Percentiles rank a stretch among this genome's conserved stretches.
phyloP scores from a whole-genome alignment of 2,797 vertebrate genomes.

The Emydoidea blandingii region DNA sequence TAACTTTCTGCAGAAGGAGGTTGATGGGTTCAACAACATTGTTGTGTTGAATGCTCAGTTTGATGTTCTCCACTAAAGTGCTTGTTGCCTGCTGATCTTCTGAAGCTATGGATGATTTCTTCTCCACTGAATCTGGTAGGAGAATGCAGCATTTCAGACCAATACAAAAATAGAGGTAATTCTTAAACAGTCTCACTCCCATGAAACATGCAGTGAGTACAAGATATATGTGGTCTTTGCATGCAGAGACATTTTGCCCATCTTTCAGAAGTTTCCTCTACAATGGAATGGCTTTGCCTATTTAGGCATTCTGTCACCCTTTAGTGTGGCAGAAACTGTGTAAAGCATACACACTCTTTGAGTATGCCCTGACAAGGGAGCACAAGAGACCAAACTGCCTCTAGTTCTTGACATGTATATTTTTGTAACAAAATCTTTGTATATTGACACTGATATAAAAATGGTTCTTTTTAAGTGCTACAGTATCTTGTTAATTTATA shows the following conservation, averaged over 20 bases:
- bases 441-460: background rate
- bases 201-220: background rate
- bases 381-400: background rate
- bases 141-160: slow-evolving; percentile 5
- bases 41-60: slow-evolving; percentile 93
- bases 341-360: background rate
- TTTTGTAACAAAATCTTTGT: background rate
- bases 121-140: slow-evolving; percentile 85
- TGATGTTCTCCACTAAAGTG: slow-evolving; percentile 90
- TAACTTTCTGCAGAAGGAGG: slow-evolving; percentile 83
- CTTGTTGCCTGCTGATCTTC: slow-evolving; percentile 89
- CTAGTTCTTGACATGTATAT: background rate
- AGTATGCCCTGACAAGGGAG: background rate
- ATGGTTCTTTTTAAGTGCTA: background rate
- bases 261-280: background rate
- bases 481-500: background rate
- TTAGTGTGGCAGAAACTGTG: background rate
- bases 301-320: background rate
- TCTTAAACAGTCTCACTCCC: background rate
- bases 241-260: background rate
- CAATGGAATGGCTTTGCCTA: background rate
- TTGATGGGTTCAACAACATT: slow-evolving; percentile 92
- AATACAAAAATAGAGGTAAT: background rate
- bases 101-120: slow-evolving; percentile 83
- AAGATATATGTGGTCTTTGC: background rate